Evolutionary conservation across 2,113 vertebrate species (phyloP).

Genomic region (Xenus cinereus): DNA sequence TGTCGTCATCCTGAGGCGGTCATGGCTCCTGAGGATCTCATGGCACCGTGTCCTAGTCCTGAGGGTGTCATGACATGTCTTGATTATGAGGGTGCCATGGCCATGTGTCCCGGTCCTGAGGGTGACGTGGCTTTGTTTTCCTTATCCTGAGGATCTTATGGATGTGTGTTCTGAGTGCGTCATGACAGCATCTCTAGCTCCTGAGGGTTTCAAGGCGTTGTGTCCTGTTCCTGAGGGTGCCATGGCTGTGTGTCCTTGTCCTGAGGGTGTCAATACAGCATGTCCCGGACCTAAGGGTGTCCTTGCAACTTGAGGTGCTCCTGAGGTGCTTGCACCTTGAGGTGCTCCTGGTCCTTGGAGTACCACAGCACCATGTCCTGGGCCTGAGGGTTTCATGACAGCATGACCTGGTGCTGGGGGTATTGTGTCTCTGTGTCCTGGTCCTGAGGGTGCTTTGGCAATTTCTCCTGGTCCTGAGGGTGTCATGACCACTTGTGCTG

Average conservation of each 20-base stretch:
- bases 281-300: not conserved
- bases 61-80: too few species aligned
- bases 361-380: too few species aligned
- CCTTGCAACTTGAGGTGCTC: not conserved
- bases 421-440: not conserved
- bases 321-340: not conserved
- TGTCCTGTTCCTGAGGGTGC: not conserved
- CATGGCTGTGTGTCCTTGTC: not conserved
- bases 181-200: not conserved
- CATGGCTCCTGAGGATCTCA: not conserved
- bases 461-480: not conserved
- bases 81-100: too few species aligned
- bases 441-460: too few species aligned
- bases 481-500: not conserved
- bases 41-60: not conserved
- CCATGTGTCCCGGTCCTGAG: not conserved
- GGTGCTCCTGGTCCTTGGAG: not conserved
- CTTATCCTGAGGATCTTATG: not conserved
- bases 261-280: too few species aligned
- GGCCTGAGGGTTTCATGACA: not conserved
- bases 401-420: not conserved
- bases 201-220: not conserved
- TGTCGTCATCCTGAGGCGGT: not conserved
- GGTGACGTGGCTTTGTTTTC: not conserved
- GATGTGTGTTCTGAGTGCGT: not conserved